Evolutionary conservation across 1,140 invertebrate genomes (phyloP), one percentile per base, ranked within the genome.

Genomic region (Zophobas morio): DNA sequence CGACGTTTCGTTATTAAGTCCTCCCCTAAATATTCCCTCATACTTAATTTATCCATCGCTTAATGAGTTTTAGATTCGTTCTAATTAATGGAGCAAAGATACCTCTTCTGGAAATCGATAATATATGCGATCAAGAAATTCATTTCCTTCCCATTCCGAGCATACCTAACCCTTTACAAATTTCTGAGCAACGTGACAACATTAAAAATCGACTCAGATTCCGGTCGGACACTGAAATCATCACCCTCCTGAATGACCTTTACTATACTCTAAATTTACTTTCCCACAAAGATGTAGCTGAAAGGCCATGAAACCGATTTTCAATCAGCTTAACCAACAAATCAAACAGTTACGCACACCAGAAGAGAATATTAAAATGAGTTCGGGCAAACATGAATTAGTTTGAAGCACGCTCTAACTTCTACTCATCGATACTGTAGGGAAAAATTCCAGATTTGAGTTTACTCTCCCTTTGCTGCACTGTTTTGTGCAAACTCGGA

Each of bases 271-370:
- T 20, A 20, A 20, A 20, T 20, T 20, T 20, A 20, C 36, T 63
- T 63, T 39, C 5, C 42, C 1, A 39, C 8, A 63, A 63, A 42
- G 20, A 66, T 66, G 60, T 33, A 66, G 60, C 60, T 66, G 60
- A 66, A 66, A 66, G 60, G 60, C 60, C 60, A 66, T 66, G 60
- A 66, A 66, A 66, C 60, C 60, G 60, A 66, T 66, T 66, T 66
- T 66, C 60, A 66, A 66, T 66, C 60, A 66, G 60, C 60, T 66
- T 66, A 66, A 66, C 60, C 60, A 66, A 37, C 20, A 66, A 66
- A 66, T 66, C 60, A 66, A 66, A 66, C 60, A 66, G 37, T 66
- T 66, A 5, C 20, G n/a, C 42, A 66, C 39, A 37, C 20, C 33
- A 8, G 60, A 47, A 66, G 39, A 66, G 60, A 66, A 66, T 66